These are phyloP conservation scores for Nemotelus nigrinus DNA, from an alignment of 2,888 invertebrate species.

Conservation along the genomic window DNA sequence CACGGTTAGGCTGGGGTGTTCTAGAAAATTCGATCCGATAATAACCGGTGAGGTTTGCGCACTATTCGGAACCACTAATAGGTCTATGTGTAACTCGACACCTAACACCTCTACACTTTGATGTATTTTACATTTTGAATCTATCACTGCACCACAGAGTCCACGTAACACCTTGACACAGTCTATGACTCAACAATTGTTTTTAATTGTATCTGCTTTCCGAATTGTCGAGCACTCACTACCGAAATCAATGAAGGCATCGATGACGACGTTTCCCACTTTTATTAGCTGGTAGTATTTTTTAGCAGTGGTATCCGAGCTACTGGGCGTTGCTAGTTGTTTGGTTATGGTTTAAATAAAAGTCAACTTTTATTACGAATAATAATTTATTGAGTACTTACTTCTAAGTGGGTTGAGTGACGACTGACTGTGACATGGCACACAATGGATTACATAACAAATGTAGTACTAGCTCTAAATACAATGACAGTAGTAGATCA, in stretches of 20 bases:
- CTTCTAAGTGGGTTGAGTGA: too few relatives aligned
- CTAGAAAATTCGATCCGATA: constrained; percentile 1
- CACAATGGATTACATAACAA: too few relatives aligned
- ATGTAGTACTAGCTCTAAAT: too few relatives aligned
- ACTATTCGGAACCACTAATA: background rate
- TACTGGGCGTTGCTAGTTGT: background rate
- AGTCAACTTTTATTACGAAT: too few relatives aligned
- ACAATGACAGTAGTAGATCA: too few relatives aligned
- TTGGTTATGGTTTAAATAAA: too few relatives aligned
- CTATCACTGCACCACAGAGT: background rate
- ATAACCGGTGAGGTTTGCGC: background rate
- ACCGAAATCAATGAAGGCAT: background rate
- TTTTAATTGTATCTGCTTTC: background rate
- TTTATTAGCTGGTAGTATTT: background rate
- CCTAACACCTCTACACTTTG: background rate
- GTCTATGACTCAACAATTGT: background rate
- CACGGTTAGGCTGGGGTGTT: background rate
- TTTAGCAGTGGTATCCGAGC: background rate
- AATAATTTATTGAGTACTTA: too few relatives aligned
- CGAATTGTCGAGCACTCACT: background rate
- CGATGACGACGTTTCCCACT: background rate
- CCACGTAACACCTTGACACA: background rate
- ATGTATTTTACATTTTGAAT: background rate
- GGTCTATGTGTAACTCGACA: background rate
- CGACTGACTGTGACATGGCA: too few relatives aligned